Conservation (phyloP, 2,888 invertebrate genomes). For the Hypercompe scribonia region DNA sequence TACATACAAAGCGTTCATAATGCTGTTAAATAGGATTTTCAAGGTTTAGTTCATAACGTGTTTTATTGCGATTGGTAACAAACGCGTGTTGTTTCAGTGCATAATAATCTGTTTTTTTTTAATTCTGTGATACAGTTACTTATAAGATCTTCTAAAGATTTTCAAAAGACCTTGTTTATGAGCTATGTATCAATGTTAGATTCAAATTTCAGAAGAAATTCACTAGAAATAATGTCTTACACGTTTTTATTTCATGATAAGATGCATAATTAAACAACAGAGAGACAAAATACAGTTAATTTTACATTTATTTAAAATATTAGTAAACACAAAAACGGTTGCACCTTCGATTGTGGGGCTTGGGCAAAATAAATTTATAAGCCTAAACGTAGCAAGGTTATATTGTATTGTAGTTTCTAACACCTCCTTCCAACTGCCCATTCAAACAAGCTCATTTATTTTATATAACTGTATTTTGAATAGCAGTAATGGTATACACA, state of each 20-base stretch:
- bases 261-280: neutral
- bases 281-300: neutral
- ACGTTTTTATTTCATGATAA: neutral
- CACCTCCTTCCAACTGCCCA: neutral
- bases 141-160: neutral
- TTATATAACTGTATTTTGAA: slow-evolving; percentile 2
- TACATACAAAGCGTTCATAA: neutral
- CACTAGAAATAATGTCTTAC: neutral
- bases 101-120: neutral
- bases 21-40: neutral
- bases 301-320: neutral
- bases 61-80: neutral
- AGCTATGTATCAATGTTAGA: neutral
- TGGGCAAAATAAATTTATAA: neutral
- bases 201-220: neutral
- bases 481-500: neutral
- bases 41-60: neutral
- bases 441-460: slow-evolving; percentile 3
- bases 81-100: neutral
- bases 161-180: neutral
- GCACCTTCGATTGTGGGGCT: neutral
- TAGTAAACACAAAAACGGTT: neutral
- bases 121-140: neutral
- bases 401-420: neutral
- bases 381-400: neutral